Evolutionary conservation across 2,797 vertebrate genomes (phyloP), one percentile per base, ranked within the genome.

Genomic region (Chaetophractus vellerosus): DNA sequence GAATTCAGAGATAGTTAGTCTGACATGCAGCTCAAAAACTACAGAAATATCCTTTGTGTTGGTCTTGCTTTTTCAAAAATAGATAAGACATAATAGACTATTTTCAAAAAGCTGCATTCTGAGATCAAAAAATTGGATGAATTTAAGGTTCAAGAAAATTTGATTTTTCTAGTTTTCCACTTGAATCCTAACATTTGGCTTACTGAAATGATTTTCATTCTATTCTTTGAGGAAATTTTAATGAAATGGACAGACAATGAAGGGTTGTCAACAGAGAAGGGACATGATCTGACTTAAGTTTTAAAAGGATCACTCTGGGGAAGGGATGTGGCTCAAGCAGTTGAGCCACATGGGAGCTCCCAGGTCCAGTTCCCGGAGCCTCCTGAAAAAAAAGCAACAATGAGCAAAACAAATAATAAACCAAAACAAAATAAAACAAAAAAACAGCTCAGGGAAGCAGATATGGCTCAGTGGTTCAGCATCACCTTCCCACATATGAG

Each of bases 1-100:
- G 6, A 76, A 90, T 93, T 91, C 41, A 96, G 79, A 79, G 18
- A 81, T 48, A 88, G 3, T 68, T 88, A 75, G 10, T 75, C 15
- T 83, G 36, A 78, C 18, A 38, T 82, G 5, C 4, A 12, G 45
- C 41, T 93, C 79, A 75, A 82, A 48, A 61, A 90, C 11, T 50
- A 31, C 24, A 66, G 4, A 93, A 52, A 79, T 10, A 31, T 79
- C 83, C 19, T 92, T 94, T 69, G 21, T 87, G 18, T 71, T 87
- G 57, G 1, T 18, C 21, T 93, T 93, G 21, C 24, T 7, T 91
- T 71, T 81, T 86, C 26, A 85, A 28, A 75, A 93, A 72, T 74
- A 41, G 18, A 26, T 63, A 80, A 88, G 2, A 59, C 3, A 79
- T 69, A 69, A 88, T 38, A 59, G 0, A 64, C 1, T 78, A 55